Conservation (phyloP, 1,140 invertebrate species). For the Sinonovacula constricta region DNA sequence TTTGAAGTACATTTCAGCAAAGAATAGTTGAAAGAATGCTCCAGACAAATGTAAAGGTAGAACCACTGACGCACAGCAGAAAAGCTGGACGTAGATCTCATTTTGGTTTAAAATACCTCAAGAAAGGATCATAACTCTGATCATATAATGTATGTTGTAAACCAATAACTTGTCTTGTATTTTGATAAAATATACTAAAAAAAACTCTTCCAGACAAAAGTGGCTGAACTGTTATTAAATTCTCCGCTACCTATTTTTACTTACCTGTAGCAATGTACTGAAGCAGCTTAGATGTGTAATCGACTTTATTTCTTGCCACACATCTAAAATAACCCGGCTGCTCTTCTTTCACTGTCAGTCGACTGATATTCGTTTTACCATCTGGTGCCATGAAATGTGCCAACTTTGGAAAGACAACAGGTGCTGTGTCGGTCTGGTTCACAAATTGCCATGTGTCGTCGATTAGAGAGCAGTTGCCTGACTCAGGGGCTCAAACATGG, state of each 20-base stretch:
- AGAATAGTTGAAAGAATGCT: too few relatives aligned
- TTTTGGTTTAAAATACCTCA: too few relatives aligned
- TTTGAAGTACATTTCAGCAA: too few relatives aligned
- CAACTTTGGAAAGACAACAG: slow-evolving; percentile 25
- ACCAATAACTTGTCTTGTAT: too few relatives aligned
- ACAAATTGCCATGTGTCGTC: slow-evolving; percentile 28
- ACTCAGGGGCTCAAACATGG: slow-evolving; percentile 11
- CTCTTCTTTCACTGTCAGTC: slow-evolving; percentile 19
- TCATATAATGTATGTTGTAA: too few relatives aligned
- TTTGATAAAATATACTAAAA: too few relatives aligned
- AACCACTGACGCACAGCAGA: too few relatives aligned
- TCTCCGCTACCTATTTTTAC: background rate
- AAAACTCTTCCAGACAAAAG: too few relatives aligned
- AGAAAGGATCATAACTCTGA: too few relatives aligned
- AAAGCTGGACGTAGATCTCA: too few relatives aligned
- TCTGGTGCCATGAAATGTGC: background rate
- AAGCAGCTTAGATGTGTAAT: background rate
- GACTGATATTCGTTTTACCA: slow-evolving; percentile 20
- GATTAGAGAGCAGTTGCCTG: slow-evolving; percentile 14
- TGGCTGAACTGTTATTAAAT: too few relatives aligned
- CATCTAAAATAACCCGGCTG: slow-evolving; percentile 32
- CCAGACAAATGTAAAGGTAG: too few relatives aligned
- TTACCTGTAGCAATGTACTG: slow-evolving; percentile 43
- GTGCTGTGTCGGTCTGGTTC: background rate
- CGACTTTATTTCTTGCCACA: slow-evolving; percentile 24